Evolutionary conservation across 2,888 invertebrate species (phyloP).

Genomic region (Pristionchus fissidentatus): DNA sequence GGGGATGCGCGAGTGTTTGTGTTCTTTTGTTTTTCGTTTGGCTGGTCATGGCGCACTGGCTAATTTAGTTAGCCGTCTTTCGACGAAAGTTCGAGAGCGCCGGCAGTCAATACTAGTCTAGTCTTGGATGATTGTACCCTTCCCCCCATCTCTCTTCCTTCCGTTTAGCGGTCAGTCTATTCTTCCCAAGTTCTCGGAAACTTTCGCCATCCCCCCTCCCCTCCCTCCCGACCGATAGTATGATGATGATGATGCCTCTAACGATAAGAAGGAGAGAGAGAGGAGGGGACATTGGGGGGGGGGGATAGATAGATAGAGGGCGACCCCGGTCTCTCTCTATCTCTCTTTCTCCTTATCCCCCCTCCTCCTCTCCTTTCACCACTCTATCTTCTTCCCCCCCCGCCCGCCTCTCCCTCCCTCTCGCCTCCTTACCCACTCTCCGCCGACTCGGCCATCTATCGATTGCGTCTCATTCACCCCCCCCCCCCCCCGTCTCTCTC

Average conservation of each 20-base stretch:
- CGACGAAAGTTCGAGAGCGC: too few relatives aligned
- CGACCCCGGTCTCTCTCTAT: slow-evolving; percentile 43
- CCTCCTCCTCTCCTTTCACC: not conserved
- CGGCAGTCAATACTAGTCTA: too few relatives aligned
- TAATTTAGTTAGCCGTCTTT: too few relatives aligned
- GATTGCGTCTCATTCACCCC: slow-evolving; percentile 41
- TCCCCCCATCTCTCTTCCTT: too few relatives aligned
- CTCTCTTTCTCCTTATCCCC: slow-evolving; percentile 23
- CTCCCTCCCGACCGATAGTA: slow-evolving; percentile 26
- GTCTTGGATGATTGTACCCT: too few relatives aligned
- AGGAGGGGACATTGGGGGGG: not conserved
- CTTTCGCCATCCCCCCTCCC: slow-evolving; percentile 34
- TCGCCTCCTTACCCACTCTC: not conserved
- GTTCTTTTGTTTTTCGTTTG: too few relatives aligned
- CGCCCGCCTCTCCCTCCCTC: not conserved
- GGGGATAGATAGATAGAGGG: slow-evolving; percentile 17
- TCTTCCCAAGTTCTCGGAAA: slow-evolving; percentile 19
- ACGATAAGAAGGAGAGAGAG: slow-evolving; percentile 36
- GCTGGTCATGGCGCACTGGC: too few relatives aligned
- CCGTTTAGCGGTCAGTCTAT: too few relatives aligned
- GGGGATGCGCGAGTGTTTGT: too few relatives aligned
- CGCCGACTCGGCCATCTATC: slow-evolving; percentile 25
- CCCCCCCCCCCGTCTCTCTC: slow-evolving; percentile 11
- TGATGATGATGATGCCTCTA: slow-evolving; percentile 42
- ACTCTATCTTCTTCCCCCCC: slow-evolving; percentile 10